Evolutionary conservation across 1,140 invertebrate genomes (phyloP), one percentile per base, ranked within the genome.

Genomic region (Macrotrachela quadricornifera): DNA sequence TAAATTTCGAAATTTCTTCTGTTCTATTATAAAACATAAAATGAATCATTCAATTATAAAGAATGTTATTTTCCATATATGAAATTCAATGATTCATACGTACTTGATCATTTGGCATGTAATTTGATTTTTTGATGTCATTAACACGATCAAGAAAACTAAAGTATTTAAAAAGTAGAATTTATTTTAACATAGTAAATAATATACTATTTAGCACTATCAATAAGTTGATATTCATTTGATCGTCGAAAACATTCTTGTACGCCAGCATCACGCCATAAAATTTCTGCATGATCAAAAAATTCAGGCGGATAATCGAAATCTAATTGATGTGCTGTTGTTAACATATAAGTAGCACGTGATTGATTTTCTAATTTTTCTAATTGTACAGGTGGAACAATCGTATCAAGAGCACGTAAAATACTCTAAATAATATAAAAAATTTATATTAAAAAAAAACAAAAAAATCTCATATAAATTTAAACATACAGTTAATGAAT

Each of bases 221-320:
- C 92, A 69, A 97, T 96, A 63, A 97, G 80, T 75, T 99, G 92
- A 76, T 96, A 99, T 76, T 97, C 91, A 74, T 96, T 94, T 69
- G 86, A 90, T 67, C 92, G 78, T 69, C 94, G 87, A 73, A 82
- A 97, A 62, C 87, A 92, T 55, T 77, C 72, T 70, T 83, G 80
- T 59, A 97, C 88, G 51, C 91, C 92, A 67, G 75, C 77, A 73
- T 97, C 92, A 70, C 82, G 81, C 92, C 92, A 97, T 62, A 96
- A 77, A 59, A 78, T 80, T 74, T 91, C 83, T 60, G 86, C 87
- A 21, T 49, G 48, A 1, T 50, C 46, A 37, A 44, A 53, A 48
- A 53, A 53, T 36, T 53, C 44, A 36, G 43, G 43, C 10, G 51
- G 51, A 42, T 53, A 53, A 15, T 42, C 36, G 39, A 53, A 53